These are phyloP conservation scores for Siniperca undulata DNA, from an alignment of 2,797 vertebrate genomes.

Conservation along the genomic window DNA sequence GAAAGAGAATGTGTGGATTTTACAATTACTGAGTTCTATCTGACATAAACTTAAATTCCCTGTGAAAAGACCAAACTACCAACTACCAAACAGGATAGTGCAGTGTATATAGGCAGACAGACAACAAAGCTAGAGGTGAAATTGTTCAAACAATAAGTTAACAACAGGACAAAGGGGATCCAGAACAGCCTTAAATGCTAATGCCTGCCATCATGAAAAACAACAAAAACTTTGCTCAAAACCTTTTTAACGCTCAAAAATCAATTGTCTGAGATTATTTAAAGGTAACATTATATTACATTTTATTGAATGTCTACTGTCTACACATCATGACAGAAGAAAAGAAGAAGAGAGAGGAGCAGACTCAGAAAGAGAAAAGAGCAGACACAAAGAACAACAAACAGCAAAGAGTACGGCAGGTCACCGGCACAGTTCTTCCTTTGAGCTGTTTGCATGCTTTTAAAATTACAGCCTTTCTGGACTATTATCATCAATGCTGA, in stretches of 20 bases:
- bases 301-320: conserved; percentile 9
- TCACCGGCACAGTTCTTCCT: conserved; percentile 53
- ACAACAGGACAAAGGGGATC: conserved; percentile 38
- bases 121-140: conserved; percentile 4
- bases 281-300: background rate
- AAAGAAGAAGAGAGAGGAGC: background rate
- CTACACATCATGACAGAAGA: background rate
- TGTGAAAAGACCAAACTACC: background rate
- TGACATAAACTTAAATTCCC: conserved; percentile 25
- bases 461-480: conserved; percentile 76
- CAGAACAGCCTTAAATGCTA: conserved; percentile 46
- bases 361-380: background rate
- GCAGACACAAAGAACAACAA: conserved; percentile 6
- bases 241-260: background rate
- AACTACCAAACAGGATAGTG: background rate
- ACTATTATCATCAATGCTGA: conserved; percentile 67
- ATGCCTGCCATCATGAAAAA: conserved; percentile 46
- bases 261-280: background rate
- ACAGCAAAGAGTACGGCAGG: background rate
- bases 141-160: conserved; percentile 33
- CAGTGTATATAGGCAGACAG: background rate
- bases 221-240: conserved; percentile 25
- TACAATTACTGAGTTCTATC: conserved; percentile 11
- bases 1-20: conserved; percentile 42
- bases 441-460: conserved; percentile 73